phyloP scores from a whole-genome alignment of 1,140 invertebrate species.

The Cydia strobilella region DNA sequence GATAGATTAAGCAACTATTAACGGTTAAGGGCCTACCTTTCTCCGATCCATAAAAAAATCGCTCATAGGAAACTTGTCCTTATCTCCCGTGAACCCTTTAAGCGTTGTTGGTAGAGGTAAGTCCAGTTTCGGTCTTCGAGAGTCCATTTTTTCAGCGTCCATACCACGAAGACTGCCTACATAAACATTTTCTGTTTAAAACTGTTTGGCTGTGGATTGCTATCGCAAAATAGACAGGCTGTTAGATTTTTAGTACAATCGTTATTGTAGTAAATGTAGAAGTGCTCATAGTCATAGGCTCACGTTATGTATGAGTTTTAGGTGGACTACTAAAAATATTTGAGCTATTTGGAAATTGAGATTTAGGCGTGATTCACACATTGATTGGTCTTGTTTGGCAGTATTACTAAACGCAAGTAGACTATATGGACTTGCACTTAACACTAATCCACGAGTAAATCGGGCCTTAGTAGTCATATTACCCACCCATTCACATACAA shows the following conservation, averaged over 20 bases:
- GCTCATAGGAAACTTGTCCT: constrained; percentile 59
- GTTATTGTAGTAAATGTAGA: neutral
- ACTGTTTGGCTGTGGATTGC: neutral
- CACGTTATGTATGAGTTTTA: too few species aligned
- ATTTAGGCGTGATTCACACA: too few species aligned
- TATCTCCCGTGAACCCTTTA: constrained; percentile 54
- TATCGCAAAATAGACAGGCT: neutral
- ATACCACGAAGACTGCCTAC: constrained; percentile 60
- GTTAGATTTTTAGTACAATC: neutral
- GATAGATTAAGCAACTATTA: too few species aligned
- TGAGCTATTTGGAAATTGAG: too few species aligned
- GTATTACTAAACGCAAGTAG: too few species aligned
- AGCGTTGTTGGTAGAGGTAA: constrained; percentile 63
- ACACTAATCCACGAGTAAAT: too few species aligned
- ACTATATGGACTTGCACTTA: too few species aligned
- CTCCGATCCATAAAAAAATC: constrained; percentile 58
- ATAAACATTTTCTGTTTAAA: constrained; percentile 1
- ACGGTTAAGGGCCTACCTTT: constrained; percentile 47
- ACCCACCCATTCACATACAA: neutral
- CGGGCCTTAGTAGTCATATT: too few species aligned
- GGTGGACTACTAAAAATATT: too few species aligned
- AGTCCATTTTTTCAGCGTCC: constrained; percentile 62
- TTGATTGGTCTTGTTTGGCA: too few species aligned
- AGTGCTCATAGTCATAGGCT: neutral
- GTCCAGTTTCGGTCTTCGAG: constrained; percentile 60